Base-by-base conservation (phyloP, 2,888 invertebrate genomes). In the Scrobipalpa costella region DNA sequence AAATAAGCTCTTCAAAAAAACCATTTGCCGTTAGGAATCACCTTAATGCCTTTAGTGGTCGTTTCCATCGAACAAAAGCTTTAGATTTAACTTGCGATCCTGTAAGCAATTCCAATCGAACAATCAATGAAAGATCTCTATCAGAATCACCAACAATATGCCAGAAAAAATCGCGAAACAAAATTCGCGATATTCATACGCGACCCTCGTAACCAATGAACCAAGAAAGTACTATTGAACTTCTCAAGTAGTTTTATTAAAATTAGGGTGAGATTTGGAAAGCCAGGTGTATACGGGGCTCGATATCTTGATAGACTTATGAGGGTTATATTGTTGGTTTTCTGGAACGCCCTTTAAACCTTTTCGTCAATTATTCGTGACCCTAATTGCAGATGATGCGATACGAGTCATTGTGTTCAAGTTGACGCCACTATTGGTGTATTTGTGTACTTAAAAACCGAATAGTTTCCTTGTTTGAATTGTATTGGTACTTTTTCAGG, bases 301-400 rank as follows among this genome's bases (percentile, higher is more conserved):
- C 86, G 81, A 84, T 88, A 91, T 91, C 90, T 91, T 90, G 91
- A 90, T 89, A 72, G 69, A 75, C 73, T 75, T 83, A 85, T 86
- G 80, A 85, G 89, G 87, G 89, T 75, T 84, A 81, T 84, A 84
- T 87, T 84, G 84, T 84, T 74, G 81, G 78, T 81, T 81, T 85
- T 83, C 83, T 80, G 74, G 77, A 82, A 79, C 85, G 82, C 88
- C 86, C 83, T n/a, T 86, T 83, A 84, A 83, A 85, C 86, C 81
- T 83, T 87, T 83, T 77, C 86, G 85, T 86, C 88, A 88, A 89
- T 90, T 90, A 90, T 89, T 84, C 80, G 79, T 87, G 84, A 89
- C 90, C 90, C 90, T 89, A 88, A 90, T 90, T 90, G 88, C 79
- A 88, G 90, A 90, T 91, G 90, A 88, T 86, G 87, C 78, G 90